Evolutionary conservation across 2,888 invertebrate genomes (phyloP), one percentile per base, ranked within the genome.

Genomic region (Uropetala carovei): DNA sequence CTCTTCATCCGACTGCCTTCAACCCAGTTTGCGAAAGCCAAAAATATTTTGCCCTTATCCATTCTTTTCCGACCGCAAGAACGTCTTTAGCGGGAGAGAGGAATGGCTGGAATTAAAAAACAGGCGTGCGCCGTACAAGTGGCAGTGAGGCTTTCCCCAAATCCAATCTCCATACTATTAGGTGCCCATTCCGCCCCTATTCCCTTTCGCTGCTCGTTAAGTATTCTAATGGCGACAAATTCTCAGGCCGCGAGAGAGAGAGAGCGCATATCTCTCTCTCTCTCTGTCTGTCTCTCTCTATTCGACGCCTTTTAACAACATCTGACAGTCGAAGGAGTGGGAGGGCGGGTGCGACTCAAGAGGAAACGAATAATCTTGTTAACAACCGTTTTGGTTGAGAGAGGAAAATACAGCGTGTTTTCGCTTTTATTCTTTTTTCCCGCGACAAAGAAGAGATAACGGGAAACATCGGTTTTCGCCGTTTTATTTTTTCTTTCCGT

Each of bases 141-240:
- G 68, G 75, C 75, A 27, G 16, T 27, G 75, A 43, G 43, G 43
- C 43, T 3, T 43, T 43, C 43, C 43, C 43, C 1, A 43, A 43
- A 43, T 43, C 75, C 75, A 75, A 75, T 75, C 75, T 75, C 16
- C 75, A 75, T 75, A 75, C 75, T 22, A 75, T 75, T 75, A 75
- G 22, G 75, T 27, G 27, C 10, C 75, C 27, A 27, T 75, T 75
- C 75, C 43, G 43, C 43, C 43, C 5, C 5, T 43, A 43, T 43
- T 43, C 43, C 43, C 43, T 3, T 75, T 8, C 75, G n/a, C 75
- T 75, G 13, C 75, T 75, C 75, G 75, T 75, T 75, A 75, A 75
- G 22, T 75, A 75, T 75, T 75, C 75, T 75, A 75, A 75, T 27
- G 22, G 27, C 22, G 22, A 22, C 75, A 75, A 75, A 27, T 75